A percentile compares a stretch with the other conserved stretches of the same genome.
Evolutionary conservation across 2,113 vertebrate species (phyloP).

Genomic region (Emberiza fucata): DNA sequence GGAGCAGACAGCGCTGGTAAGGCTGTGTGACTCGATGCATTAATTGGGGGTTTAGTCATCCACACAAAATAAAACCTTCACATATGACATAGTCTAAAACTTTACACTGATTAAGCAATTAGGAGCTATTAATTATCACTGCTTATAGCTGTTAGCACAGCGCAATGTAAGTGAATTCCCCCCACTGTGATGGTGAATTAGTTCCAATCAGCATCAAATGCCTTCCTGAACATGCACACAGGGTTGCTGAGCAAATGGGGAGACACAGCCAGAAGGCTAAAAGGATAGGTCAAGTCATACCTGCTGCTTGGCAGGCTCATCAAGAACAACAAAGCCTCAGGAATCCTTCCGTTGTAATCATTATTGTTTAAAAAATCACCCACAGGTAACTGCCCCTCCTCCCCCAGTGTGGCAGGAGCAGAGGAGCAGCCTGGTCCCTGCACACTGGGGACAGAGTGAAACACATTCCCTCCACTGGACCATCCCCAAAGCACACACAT

Average conservation of each 20-base stretch:
- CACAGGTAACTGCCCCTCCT: not conserved
- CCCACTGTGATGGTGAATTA: slow-evolving; percentile 26
- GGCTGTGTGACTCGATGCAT: not conserved
- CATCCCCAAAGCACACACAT: not conserved
- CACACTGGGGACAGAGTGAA: not conserved
- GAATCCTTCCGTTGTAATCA: not conserved
- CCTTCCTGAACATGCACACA: slow-evolving; percentile 7
- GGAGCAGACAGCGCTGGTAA: not conserved
- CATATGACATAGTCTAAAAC: slow-evolving; percentile 7
- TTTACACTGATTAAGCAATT: slow-evolving; percentile 53
- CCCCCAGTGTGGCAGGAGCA: not conserved
- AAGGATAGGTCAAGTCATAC: not conserved
- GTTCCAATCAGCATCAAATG: slow-evolving; percentile 28
- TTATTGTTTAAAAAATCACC: not conserved
- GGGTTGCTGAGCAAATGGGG: not conserved
- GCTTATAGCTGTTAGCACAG: slow-evolving; percentile 22
- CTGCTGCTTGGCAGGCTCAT: not conserved
- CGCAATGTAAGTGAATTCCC: not conserved
- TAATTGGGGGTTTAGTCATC: slow-evolving; percentile 19
- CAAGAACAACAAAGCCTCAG: not conserved
- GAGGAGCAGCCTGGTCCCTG: not conserved
- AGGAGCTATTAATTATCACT: slow-evolving; percentile 57
- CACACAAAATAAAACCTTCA: slow-evolving; percentile 8
- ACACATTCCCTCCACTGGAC: not conserved
- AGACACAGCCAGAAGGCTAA: not conserved